A percentile compares a stretch with the other conserved stretches of the same genome.
phyloP scores from a whole-genome alignment of 2,797 vertebrate genomes.

The Rhadinocentrus ornatus region DNA sequence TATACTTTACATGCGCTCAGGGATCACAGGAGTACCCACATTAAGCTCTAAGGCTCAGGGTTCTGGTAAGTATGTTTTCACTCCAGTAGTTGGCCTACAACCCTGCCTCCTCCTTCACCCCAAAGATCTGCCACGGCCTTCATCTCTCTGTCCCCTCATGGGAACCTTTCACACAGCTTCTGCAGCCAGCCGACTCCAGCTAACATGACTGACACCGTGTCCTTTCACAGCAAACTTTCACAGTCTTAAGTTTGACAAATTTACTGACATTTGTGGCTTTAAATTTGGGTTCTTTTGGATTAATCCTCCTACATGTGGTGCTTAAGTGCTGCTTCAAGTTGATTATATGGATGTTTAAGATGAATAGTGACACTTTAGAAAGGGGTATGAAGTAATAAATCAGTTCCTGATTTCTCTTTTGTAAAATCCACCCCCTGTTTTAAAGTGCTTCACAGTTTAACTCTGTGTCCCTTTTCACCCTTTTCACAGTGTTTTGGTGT shows the following conservation, averaged over 20 bases:
- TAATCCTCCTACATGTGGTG: constrained; percentile 28
- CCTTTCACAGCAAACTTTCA: constrained; percentile 46
- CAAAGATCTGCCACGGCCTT: constrained; percentile 31
- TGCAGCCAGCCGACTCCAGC: constrained; percentile 53
- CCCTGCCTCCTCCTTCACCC: constrained; percentile 23
- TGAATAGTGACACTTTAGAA: constrained; percentile 53
- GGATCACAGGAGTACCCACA: constrained; percentile 70
- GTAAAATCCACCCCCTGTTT: constrained; percentile 31
- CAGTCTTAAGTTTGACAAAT: constrained; percentile 9
- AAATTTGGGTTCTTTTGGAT: constrained; percentile 19
- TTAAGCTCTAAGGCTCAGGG: constrained; percentile 69
- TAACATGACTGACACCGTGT: constrained; percentile 65
- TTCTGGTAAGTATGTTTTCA: constrained; percentile 78
- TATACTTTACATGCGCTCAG: constrained; percentile 75
- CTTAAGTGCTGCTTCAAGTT: constrained; percentile 44
- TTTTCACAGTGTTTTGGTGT: constrained; percentile 30
- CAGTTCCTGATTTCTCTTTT: constrained; percentile 1
- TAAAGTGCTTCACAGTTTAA: constrained; percentile 55
- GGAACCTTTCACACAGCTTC: constrained; percentile 47
- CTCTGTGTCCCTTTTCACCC: constrained; percentile 20
- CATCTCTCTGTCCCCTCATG: constrained; percentile 30
- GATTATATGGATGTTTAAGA: constrained; percentile 20
- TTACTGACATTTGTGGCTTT: constrained; percentile 25
- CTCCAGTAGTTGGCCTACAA: constrained; percentile 45
- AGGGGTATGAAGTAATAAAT: constrained; percentile 43